A percentile compares a stretch with the other conserved stretches of the same genome.
phyloP scores from a whole-genome alignment of 2,113 vertebrate species.

The Corydoras maculifer region DNA sequence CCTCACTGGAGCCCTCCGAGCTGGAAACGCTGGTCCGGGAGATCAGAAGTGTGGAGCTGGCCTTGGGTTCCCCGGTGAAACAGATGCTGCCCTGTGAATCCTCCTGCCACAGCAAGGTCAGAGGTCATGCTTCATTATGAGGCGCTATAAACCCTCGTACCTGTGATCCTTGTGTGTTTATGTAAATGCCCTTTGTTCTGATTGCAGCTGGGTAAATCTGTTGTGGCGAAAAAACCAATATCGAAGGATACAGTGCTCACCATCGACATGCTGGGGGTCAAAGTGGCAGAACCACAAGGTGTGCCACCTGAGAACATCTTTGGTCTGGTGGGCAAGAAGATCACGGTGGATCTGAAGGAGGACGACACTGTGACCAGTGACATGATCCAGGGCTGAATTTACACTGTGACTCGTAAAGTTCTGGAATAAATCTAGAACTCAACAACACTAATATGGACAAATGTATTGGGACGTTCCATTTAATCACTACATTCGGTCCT shows the following conservation, averaged over 20 bases:
- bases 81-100: conserved; percentile 82
- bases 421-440: no score
- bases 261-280: conserved; percentile 85
- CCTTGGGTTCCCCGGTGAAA: conserved; percentile 78
- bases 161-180: no score
- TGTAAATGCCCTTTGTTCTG: no score
- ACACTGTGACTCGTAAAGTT: no score
- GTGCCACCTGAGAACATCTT: conserved; percentile 83
- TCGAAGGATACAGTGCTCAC: conserved; percentile 75
- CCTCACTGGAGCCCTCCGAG: conserved; percentile 79
- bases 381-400: no score
- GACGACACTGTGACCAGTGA: conserved; percentile 81
- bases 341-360: conserved; percentile 69
- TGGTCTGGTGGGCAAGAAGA: conserved; percentile 79
- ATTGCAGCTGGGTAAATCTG: conserved; percentile 85
- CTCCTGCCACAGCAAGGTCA: conserved; percentile 88
- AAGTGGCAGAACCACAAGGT: conserved; percentile 91
- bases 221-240: conserved; percentile 83
- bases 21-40: conserved; percentile 77
- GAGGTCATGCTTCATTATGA: conserved; percentile 58
- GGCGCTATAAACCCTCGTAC: no score
- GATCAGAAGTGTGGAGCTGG: conserved; percentile 80
- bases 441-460: no score
- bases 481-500: no score
- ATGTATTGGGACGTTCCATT: no score